A percentile compares a stretch with the other conserved stretches of the same genome.
These are phyloP conservation scores for Andrena trimmerana DNA, from an alignment of 2,888 invertebrate species.

Conservation along the genomic window DNA sequence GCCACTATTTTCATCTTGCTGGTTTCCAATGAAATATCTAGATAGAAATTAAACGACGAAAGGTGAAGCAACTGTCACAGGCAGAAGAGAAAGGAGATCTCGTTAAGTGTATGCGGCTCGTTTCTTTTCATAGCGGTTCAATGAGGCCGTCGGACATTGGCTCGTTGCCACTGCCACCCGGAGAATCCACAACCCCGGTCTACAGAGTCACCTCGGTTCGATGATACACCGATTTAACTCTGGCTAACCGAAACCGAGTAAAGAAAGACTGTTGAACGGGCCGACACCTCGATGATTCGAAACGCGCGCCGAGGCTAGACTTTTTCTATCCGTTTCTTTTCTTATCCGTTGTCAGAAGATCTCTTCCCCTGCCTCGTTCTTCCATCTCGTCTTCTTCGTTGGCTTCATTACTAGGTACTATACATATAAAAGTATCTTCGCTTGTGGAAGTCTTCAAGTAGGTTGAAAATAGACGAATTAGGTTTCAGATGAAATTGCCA, in stretches of 20 bases:
- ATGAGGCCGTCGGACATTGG: constrained; percentile 70
- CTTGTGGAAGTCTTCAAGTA: constrained; percentile 12
- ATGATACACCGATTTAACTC: constrained; percentile 81
- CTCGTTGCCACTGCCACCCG: constrained; percentile 74
- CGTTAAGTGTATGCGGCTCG: constrained; percentile 54
- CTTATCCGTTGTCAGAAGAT: neutral
- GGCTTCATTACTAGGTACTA: neutral
- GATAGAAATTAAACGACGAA: constrained; percentile 1
- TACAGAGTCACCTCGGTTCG: constrained; percentile 53
- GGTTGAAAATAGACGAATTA: constrained; percentile 15
- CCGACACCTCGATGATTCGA: constrained; percentile 61
- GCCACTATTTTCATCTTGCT: neutral
- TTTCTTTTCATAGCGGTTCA: constrained; percentile 67
- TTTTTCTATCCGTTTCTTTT: constrained; percentile 41
- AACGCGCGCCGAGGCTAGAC: constrained; percentile 42
- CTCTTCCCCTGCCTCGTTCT: neutral
- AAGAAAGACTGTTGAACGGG: constrained; percentile 57
- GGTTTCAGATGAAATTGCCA: no score
- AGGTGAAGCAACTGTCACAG: neutral
- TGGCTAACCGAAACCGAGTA: constrained; percentile 69
- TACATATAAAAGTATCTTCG: neutral
- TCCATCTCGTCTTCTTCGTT: neutral
- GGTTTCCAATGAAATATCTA: neutral
- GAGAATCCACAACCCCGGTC: constrained; percentile 66
- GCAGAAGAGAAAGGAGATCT: constrained; percentile 26